Percentiles rank a stretch among this genome's conserved stretches.
These are phyloP conservation scores for Eudemis profundana DNA, from an alignment of 2,888 invertebrate genomes.

Conservation along the genomic window DNA sequence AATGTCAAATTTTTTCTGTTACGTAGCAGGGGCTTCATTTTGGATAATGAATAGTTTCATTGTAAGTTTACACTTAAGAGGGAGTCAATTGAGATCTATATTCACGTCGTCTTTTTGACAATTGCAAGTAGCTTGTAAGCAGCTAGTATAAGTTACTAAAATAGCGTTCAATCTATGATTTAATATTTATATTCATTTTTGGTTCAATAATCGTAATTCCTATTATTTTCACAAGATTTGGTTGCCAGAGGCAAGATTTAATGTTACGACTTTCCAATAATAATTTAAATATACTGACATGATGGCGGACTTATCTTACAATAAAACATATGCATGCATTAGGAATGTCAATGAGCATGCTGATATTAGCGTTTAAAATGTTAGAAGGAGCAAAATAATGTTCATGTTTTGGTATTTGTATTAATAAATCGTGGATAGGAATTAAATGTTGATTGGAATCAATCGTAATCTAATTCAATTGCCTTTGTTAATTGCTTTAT, in stretches of 20 bases:
- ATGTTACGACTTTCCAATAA: constrained; percentile 22
- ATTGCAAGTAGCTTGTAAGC: constrained; percentile 72
- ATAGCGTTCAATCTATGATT: constrained; percentile 47
- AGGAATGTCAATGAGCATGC: constrained; percentile 11
- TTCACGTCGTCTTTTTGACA: constrained; percentile 64
- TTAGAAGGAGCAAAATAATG: constrained; percentile 30
- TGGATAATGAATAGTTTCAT: not conserved
- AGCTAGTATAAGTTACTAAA: constrained; percentile 68
- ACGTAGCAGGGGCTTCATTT: not conserved
- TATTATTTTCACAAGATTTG: constrained; percentile 42
- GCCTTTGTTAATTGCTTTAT: constrained; percentile 72
- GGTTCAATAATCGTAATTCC: constrained; percentile 34
- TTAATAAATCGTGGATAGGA: constrained; percentile 58
- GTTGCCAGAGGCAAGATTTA: constrained; percentile 58
- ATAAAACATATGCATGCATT: constrained; percentile 15
- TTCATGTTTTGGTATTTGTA: constrained; percentile 51
- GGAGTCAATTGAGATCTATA: constrained; percentile 26
- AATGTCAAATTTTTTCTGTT: constrained; percentile 18
- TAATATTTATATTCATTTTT: constrained; percentile 26
- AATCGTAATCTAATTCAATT: constrained; percentile 66
- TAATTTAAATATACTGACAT: constrained; percentile 27
- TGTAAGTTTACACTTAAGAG: constrained; percentile 10
- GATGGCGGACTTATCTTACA: constrained; percentile 2
- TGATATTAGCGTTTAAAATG: constrained; percentile 18
- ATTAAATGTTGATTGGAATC: constrained; percentile 57